phyloP scores from a whole-genome alignment of 2,888 invertebrate species.

The Heliconius erato region DNA sequence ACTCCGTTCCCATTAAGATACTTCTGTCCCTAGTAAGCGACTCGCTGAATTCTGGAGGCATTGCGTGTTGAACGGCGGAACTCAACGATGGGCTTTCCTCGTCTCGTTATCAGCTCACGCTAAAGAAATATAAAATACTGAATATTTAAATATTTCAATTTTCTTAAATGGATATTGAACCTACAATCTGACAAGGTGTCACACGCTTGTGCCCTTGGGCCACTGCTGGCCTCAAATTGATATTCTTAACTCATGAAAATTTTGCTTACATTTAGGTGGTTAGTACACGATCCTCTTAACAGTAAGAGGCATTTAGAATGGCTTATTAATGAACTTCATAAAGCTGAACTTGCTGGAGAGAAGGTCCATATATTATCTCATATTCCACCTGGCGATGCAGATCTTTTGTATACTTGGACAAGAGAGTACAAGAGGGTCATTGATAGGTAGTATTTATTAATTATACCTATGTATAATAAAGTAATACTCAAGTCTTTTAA shows the following conservation, averaged over 20 bases:
- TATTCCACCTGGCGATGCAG: slow-evolving; percentile 90
- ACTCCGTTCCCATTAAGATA: neutral
- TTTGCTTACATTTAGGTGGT: slow-evolving; percentile 84
- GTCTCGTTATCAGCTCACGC: neutral
- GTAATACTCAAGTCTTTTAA: too few species aligned
- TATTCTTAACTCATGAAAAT: neutral
- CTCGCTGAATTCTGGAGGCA: neutral
- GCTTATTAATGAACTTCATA: slow-evolving; percentile 89
- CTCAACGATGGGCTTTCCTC: neutral
- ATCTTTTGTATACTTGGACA: slow-evolving; percentile 90
- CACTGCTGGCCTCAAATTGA: too few species aligned
- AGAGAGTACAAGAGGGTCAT: slow-evolving; percentile 89
- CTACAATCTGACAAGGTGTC: neutral
- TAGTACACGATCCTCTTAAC: slow-evolving; percentile 89
- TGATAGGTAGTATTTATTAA: slow-evolving; percentile 81
- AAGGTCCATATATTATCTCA: slow-evolving; percentile 94
- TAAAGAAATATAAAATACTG: too few species aligned
- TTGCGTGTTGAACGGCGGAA: neutral
- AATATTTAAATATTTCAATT: slow-evolving; percentile 7
- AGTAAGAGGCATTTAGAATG: slow-evolving; percentile 92
- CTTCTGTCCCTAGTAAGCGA: neutral
- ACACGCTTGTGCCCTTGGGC: too few species aligned
- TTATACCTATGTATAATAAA: too few species aligned
- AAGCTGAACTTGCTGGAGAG: slow-evolving; percentile 90
- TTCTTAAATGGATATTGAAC: neutral